These are phyloP conservation scores for Zygogramma bicolorata DNA, from an alignment of 2,888 invertebrate species.

Conservation along the genomic window DNA sequence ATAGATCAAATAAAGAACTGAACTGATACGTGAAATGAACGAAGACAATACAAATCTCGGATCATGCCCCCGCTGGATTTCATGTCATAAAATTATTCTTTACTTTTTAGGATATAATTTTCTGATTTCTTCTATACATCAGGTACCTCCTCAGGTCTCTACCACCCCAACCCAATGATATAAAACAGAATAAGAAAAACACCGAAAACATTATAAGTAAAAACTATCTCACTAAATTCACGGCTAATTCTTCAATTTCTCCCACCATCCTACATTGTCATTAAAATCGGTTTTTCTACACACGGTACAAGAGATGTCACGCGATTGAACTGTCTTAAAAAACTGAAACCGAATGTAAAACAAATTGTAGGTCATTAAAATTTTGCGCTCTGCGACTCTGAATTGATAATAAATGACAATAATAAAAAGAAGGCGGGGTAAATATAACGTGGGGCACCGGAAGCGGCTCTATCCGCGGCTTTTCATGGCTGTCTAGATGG, in stretches of 20 bases:
- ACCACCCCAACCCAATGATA: background rate
- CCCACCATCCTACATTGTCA: conserved; percentile 41
- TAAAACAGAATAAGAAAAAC: background rate
- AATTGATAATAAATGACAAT: conserved; percentile 68
- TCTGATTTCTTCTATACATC: background rate
- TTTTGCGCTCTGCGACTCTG: conserved; percentile 65
- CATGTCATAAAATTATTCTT: no score
- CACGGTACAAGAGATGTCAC: conserved; percentile 51
- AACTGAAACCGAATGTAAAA: conserved; percentile 59
- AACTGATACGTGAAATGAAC: no score
- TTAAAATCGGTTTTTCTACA: conserved; percentile 39
- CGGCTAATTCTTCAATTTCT: conserved; percentile 56
- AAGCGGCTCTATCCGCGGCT: conserved; percentile 60
- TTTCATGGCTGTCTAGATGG: conserved; percentile 50
- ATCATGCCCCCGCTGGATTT: no score
- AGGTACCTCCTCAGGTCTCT: background rate
- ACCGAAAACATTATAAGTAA: conserved; percentile 4
- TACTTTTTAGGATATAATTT: no score
- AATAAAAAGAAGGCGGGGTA: conserved; percentile 64
- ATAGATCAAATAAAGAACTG: no score
- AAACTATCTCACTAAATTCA: conserved; percentile 44
- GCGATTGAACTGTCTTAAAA: conserved; percentile 51
- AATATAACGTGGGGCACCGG: conserved; percentile 62
- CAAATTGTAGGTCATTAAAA: conserved; percentile 67
- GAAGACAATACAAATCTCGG: no score